A percentile compares a stretch with the other conserved stretches of the same genome.
These are phyloP conservation scores for Drosophila pachea DNA, from an alignment of 1,140 invertebrate species.

Conservation along the genomic window DNA sequence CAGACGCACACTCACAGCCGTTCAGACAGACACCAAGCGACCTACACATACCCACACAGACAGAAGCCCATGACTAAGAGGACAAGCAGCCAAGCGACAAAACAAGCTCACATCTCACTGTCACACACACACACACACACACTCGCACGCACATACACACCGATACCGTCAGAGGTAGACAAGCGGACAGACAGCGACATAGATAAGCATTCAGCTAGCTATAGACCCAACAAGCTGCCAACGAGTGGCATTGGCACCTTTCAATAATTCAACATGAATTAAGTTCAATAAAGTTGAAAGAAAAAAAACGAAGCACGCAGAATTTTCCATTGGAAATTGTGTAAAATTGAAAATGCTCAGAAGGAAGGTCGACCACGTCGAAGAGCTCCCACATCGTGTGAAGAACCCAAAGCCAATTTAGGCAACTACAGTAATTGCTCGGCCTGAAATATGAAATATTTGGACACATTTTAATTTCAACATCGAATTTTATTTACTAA, in stretches of 20 bases:
- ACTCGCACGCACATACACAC: conserved; percentile 15
- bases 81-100: conserved; percentile 62
- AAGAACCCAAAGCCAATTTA: conserved; percentile 19
- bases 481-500: no score
- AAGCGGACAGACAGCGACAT: conserved; percentile 10
- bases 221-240: conserved; percentile 35
- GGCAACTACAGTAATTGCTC: conserved; percentile 11
- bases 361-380: conserved; percentile 22
- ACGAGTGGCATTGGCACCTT: conserved; percentile 53
- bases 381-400: conserved; percentile 15
- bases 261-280: conserved; percentile 66
- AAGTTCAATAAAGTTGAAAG: conserved; percentile 51
- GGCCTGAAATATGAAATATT: neutral
- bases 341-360: conserved; percentile 31
- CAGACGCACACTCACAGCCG: conserved; percentile 52
- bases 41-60: no score
- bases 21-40: conserved; percentile 22
- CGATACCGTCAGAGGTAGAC: conserved; percentile 2
- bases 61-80: conserved; percentile 37
- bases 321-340: conserved; percentile 26
- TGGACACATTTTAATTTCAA: no score
- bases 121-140: conserved; percentile 42
- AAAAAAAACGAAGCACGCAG: conserved; percentile 17
- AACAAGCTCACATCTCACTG: conserved; percentile 73
- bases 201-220: conserved; percentile 44